phyloP scores from a whole-genome alignment of 2,797 vertebrate genomes.

The Mionectes olivaceus region DNA sequence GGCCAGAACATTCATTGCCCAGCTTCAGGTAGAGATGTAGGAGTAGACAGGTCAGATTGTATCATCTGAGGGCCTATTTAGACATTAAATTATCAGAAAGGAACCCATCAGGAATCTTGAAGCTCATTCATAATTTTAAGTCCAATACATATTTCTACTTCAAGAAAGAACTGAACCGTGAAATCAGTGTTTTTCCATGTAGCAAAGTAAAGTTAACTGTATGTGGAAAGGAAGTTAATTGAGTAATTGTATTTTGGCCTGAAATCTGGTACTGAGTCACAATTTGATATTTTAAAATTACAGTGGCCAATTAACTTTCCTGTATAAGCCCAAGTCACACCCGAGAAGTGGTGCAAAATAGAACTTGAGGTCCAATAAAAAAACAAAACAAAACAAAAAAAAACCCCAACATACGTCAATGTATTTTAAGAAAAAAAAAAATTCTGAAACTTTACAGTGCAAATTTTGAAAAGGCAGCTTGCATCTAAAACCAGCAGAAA shows the following conservation, averaged over 20 bases:
- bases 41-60: background rate
- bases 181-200: background rate
- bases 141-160: background rate
- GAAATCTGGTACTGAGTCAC: background rate
- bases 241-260: background rate
- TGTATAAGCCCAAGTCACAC: background rate
- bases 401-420: background rate
- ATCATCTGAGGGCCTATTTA: background rate
- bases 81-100: background rate
- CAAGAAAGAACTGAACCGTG: background rate
- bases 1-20: background rate
- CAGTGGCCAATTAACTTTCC: background rate
- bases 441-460: background rate
- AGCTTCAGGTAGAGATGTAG: background rate
- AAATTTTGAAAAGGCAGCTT: background rate
- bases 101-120: background rate
- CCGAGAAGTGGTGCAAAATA: background rate
- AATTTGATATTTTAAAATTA: background rate
- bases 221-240: background rate
- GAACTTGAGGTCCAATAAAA: background rate
- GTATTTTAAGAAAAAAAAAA: background rate
- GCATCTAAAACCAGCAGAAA: background rate
- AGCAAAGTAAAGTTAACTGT: background rate
- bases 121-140: background rate
- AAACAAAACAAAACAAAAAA: fast-evolving